phyloP scores from a whole-genome alignment of 2,888 invertebrate species.

The Meta bourneti region DNA sequence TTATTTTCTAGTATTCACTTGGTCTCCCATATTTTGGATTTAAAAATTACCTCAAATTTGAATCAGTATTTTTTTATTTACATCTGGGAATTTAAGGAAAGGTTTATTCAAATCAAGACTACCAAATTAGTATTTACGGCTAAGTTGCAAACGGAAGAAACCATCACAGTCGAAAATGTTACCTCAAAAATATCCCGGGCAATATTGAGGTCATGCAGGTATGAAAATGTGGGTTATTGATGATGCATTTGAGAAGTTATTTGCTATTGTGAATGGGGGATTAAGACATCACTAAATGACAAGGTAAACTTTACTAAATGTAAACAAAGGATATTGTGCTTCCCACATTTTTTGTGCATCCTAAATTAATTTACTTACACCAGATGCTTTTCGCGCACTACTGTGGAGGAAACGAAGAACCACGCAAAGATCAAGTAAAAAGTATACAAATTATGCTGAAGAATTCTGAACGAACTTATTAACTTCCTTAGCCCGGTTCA shows the following conservation, averaged over 20 bases:
- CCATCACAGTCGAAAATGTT: background rate
- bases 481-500: too few relatives aligned
- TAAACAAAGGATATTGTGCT: background rate
- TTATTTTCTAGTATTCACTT: too few relatives aligned
- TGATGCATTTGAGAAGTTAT: background rate
- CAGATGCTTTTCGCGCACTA: background rate
- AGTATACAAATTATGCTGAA: too few relatives aligned
- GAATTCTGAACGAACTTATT: too few relatives aligned
- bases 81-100: too few relatives aligned
- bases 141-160: too few relatives aligned
- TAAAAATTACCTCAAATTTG: too few relatives aligned
- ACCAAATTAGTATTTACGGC: too few relatives aligned
- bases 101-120: too few relatives aligned
- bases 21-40: too few relatives aligned
- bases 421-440: too few relatives aligned
- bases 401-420: background rate
- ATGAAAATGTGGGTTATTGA: constrained; percentile 37
- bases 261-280: constrained; percentile 6
- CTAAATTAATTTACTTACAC: background rate
- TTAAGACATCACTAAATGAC: background rate
- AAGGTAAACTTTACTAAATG: background rate
- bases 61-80: too few relatives aligned
- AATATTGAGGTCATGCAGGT: constrained; percentile 39
- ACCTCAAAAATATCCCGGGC: background rate
- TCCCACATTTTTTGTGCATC: background rate